Evolutionary conservation across 2,797 vertebrate species (phyloP), one percentile per base, ranked within the genome.

Genomic region (Anisognathus igniventris): DNA sequence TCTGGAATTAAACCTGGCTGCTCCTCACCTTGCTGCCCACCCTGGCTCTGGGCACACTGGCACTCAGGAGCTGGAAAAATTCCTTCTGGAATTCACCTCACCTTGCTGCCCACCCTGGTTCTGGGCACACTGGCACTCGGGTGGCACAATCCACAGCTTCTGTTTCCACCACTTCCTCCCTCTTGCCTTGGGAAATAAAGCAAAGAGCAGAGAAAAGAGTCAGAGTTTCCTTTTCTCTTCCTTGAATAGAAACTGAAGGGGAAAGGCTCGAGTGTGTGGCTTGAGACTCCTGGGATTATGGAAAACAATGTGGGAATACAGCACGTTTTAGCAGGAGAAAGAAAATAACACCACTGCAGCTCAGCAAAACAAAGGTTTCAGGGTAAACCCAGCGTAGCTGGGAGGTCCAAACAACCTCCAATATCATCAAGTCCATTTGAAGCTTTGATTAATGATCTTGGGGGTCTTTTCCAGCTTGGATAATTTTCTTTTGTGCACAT

Each of bases 121-220:
- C 90, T 54, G 28, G 97, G 95, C 47, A 68, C 37, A 5, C 12
- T 14, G 96, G 16, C 18, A 90, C 80, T 2, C 72, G 57, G 65
- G 15, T 31, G 81, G 98, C 98, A 9, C 98, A 94, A 39, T 97
- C 97, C 39, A 98, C 90, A 5, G 98, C 91, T 33, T 94, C 97
- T 48, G 98, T 98, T 2, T 98, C 98, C 83, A 96, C 95, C 1
- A 91, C 94, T 71, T 99, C 98, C 86, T 98, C 98, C 0, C 96
- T 92, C 66, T 98, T 96, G 33, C 96, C 98, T 98, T 93, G 74
- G 78, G 83, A 81, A 71, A 88, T 6, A 7, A 65, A 91, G 40
- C 24, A 31, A 73, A 28, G 0, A 12, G 7, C 77, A 73, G 78
- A 56, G 30, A 12, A 35, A 44, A 33, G 40, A 70, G 60, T 7